Conservation (phyloP, 92 coral and sea anemone genomes). For the Zoanthus sociatus region DNA sequence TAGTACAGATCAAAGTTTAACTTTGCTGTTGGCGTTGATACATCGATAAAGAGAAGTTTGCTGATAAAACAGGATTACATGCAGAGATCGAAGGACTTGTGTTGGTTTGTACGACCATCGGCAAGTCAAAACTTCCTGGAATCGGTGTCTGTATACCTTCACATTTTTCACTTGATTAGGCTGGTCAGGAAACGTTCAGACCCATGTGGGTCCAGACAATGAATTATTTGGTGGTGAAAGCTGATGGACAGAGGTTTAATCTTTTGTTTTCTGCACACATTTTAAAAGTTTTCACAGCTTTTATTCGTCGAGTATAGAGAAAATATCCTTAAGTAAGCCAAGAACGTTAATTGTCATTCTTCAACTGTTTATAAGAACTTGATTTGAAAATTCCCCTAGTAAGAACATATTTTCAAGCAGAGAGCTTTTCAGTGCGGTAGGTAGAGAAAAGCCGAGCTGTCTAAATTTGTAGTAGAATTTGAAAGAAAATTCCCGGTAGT, state of each 20-base stretch:
- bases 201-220: slow-evolving; percentile 46
- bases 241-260: slow-evolving; percentile 6
- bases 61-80: slow-evolving; percentile 48
- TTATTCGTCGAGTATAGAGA: not conserved
- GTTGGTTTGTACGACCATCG: slow-evolving; percentile 20
- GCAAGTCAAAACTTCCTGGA: slow-evolving; percentile 53
- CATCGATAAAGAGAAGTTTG: slow-evolving; percentile 32
- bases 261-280: slow-evolving; percentile 17
- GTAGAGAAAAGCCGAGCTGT: slow-evolving; percentile 14
- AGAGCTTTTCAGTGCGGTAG: slow-evolving; percentile 41
- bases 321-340: not conserved
- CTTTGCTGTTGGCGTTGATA: slow-evolving; percentile 50
- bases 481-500: not conserved
- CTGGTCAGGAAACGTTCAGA: slow-evolving; percentile 50
- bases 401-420: slow-evolving; percentile 12
- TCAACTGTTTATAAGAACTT: slow-evolving; percentile 1
- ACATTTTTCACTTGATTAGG: slow-evolving; percentile 38
- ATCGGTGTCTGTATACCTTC: slow-evolving; percentile 19
- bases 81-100: slow-evolving; percentile 38
- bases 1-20: slow-evolving; percentile 45
- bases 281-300: not conserved
- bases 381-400: slow-evolving; percentile 14
- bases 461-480: slow-evolving; percentile 19
- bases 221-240: slow-evolving; percentile 8
- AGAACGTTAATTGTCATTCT: not conserved